Evolutionary conservation across 1,140 invertebrate genomes (phyloP).

Genomic region (Cephus cinctus): DNA sequence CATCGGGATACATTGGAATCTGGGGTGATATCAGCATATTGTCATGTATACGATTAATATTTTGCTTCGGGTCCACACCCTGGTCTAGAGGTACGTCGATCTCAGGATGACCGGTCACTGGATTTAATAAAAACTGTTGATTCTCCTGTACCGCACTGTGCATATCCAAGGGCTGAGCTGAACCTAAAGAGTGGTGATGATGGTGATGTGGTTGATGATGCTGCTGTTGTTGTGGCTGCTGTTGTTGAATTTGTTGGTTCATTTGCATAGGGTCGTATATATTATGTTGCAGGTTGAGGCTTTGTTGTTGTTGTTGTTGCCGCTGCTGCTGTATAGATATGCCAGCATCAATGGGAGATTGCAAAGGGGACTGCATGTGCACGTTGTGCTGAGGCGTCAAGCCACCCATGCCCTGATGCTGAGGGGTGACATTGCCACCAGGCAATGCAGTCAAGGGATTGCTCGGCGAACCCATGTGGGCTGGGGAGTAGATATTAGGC

Average conservation of each 20-base stretch:
- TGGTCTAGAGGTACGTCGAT: conserved; percentile 44
- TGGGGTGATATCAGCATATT: conserved; percentile 20
- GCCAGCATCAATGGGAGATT: conserved; percentile 45
- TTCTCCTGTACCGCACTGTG: conserved; percentile 34
- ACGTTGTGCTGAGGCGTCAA: conserved; percentile 36
- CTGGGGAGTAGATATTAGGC: conserved; percentile 57
- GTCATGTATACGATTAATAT: conserved; percentile 14
- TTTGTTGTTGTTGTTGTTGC: conserved; percentile 52
- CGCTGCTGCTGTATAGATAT: conserved; percentile 55
- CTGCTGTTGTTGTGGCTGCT: conserved; percentile 28
- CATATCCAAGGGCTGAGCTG: conserved; percentile 38
- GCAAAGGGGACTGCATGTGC: conserved; percentile 26
- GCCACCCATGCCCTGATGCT: conserved; percentile 33
- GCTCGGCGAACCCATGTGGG: conserved; percentile 47
- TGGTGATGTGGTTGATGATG: too few relatives aligned
- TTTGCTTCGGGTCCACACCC: conserved; percentile 27
- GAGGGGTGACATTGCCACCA: conserved; percentile 37
- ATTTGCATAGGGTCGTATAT: conserved; percentile 47
- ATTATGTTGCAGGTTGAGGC: conserved; percentile 37
- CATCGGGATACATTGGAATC: conserved; percentile 13
- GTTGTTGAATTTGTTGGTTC: conserved; percentile 44
- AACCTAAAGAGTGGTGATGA: too few relatives aligned
- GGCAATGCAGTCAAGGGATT: conserved; percentile 29
- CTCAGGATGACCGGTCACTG: conserved; percentile 42
- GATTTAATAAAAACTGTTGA: conserved; percentile 45